Evolutionary conservation across 2,888 invertebrate species (phyloP), one percentile per base, ranked within the genome.

Genomic region (Harpalus rubripes): DNA sequence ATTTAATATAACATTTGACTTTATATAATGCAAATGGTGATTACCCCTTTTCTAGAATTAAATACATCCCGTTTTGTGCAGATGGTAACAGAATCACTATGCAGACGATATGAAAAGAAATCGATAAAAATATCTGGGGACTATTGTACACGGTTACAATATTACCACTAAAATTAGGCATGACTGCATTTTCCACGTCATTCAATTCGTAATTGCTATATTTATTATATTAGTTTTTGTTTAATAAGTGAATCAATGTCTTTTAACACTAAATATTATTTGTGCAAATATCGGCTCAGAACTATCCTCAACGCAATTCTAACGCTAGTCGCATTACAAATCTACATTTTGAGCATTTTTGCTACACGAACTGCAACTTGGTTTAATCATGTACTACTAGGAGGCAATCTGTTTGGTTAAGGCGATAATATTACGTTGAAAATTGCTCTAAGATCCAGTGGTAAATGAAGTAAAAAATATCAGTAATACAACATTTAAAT

Each of bases 361-460:
- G 41, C 72, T 68, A 68, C 15, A 65, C 41, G 32, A 39, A 39
- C 39, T 16, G 44, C 12, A 41, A 74, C 72, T 44, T 16, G 44
- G 7, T 22, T 39, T 18, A 10, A 74, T 74, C 44, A 39, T 68
- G n/a, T 22, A 74, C 72, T 74, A 74, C 72, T 74, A 74, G 15
- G 68, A 74, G 72, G 72, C 44, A 10, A 74, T 52, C 72, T 74
- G 72, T 44, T 32, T 63, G 22, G 32, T 68, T 78, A 65, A 76
- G 59, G 78, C 44, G 74, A 18, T 61, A 41, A 44, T 85, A 81
- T 81, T 15, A 79, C 41, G 78, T 86, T 81, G 82, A 85, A 79
- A 84, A 84, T 63, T 74, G 85, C 86, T 74, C 86, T 80, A 74
- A 86, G 56, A 82, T 85, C 78, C 83, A 84, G 78, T 78, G 78